Percentiles rank a stretch among this genome's conserved stretches.
These are phyloP conservation scores for Agonopterix subpropinquella DNA, from an alignment of 2,888 invertebrate genomes.

Conservation along the genomic window DNA sequence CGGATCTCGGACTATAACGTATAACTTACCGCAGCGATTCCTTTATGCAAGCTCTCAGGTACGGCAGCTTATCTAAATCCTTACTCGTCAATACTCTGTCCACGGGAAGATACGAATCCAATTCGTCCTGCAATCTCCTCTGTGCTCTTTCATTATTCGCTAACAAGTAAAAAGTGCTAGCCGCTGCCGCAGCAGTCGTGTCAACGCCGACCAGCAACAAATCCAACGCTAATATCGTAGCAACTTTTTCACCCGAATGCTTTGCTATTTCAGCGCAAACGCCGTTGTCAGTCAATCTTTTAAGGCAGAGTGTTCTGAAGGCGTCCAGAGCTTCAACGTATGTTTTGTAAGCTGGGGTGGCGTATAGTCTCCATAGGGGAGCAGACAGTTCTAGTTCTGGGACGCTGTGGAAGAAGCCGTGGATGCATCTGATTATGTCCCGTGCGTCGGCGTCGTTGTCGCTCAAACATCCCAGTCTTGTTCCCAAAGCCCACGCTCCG, in stretches of 20 bases:
- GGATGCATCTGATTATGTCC: constrained; percentile 85
- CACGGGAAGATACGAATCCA: constrained; percentile 72
- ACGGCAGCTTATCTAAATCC: constrained; percentile 79
- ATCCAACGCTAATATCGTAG: constrained; percentile 85
- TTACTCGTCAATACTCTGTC: constrained; percentile 73
- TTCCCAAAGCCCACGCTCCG: constrained; percentile 87
- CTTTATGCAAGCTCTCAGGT: constrained; percentile 85
- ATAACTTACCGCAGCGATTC: constrained; percentile 81
- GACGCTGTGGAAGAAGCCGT: constrained; percentile 85
- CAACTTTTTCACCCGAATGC: constrained; percentile 56
- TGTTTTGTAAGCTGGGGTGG: constrained; percentile 81
- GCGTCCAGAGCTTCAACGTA: constrained; percentile 83
- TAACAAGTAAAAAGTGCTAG: constrained; percentile 84
- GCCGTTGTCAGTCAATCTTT: constrained; percentile 60
- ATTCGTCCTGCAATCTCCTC: constrained; percentile 77
- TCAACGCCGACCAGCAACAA: constrained; percentile 87
- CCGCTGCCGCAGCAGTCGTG: constrained; percentile 86
- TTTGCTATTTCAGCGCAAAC: constrained; percentile 60
- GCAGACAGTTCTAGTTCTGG: constrained; percentile 84
- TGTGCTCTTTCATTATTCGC: constrained; percentile 83
- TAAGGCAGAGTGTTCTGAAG: constrained; percentile 77
- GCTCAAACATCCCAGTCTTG: constrained; percentile 84
- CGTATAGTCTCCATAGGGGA: constrained; percentile 84
- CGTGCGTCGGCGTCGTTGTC: constrained; percentile 82
- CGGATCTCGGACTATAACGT: too few relatives aligned